Conservation (phyloP, 2,113 vertebrate genomes). For the Hypanus sabinus region DNA sequence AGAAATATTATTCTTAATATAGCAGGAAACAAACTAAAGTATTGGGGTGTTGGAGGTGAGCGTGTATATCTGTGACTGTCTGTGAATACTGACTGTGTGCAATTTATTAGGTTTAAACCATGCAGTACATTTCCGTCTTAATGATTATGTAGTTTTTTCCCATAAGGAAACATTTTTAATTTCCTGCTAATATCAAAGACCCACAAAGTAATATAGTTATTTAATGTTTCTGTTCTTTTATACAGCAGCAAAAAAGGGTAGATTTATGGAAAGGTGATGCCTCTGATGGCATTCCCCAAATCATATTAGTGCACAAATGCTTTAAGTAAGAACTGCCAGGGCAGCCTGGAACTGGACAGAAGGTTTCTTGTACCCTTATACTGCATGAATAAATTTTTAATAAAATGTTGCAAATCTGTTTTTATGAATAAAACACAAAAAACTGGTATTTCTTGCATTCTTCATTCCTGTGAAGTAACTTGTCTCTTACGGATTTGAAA, state of each 20-base stretch:
- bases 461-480: not conserved
- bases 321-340: conserved; percentile 73
- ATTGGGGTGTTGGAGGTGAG: conserved; percentile 66
- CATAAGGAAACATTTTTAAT: conserved; percentile 44
- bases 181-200: conserved; percentile 56
- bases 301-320: conserved; percentile 69
- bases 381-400: conserved; percentile 85
- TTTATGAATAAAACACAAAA: conserved; percentile 76
- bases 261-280: conserved; percentile 66
- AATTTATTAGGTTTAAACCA: conserved; percentile 70
- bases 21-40: conserved; percentile 61
- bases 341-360: conserved; percentile 67
- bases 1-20: conserved; percentile 76
- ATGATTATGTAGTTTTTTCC: conserved; percentile 61
- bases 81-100: conserved; percentile 67
- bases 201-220: conserved; percentile 66
- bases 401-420: conserved; percentile 81
- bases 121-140: conserved; percentile 64
- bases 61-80: conserved; percentile 65
- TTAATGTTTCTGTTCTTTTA: conserved; percentile 67
- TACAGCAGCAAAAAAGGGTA: conserved; percentile 63
- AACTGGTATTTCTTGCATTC: conserved; percentile 42
- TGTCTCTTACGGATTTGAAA: not conserved
- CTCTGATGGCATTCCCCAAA: conserved; percentile 68
- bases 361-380: conserved; percentile 74